These are phyloP conservation scores for Labeo calbasu DNA, from an alignment of 2,797 vertebrate species.

Conservation along the genomic window DNA sequence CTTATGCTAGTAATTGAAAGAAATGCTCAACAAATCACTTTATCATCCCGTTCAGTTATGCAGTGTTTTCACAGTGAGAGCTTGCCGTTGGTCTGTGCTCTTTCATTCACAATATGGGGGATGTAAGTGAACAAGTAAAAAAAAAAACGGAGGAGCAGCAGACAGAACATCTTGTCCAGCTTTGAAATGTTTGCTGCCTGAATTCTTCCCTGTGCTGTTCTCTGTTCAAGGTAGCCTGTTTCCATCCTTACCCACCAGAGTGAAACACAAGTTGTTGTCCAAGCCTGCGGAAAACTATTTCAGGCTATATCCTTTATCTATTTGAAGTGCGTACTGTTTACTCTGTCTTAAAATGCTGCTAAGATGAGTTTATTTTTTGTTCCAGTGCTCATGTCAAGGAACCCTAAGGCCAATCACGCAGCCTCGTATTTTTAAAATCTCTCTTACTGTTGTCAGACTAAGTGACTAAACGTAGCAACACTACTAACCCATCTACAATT, in stretches of 20 bases:
- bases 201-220: background rate
- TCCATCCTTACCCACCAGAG: background rate
- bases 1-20: too few species aligned
- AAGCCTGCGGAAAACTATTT: background rate
- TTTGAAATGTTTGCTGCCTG: background rate
- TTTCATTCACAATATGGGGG: background rate
- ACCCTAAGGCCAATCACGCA: background rate
- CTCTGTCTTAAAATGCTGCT: background rate
- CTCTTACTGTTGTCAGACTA: background rate
- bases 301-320: background rate
- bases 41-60: background rate
- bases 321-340: background rate
- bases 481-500: background rate
- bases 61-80: background rate
- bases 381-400: background rate
- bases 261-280: conserved; percentile 1
- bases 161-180: background rate
- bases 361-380: background rate
- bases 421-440: background rate
- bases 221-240: conserved; percentile 7
- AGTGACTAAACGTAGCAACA: background rate
- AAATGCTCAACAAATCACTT: background rate
- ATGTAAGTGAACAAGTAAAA: background rate
- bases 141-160: background rate
- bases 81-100: background rate